A percentile compares a stretch with the other conserved stretches of the same genome.
phyloP scores from a whole-genome alignment of 2,113 vertebrate species.

The Empidonax alnorum region DNA sequence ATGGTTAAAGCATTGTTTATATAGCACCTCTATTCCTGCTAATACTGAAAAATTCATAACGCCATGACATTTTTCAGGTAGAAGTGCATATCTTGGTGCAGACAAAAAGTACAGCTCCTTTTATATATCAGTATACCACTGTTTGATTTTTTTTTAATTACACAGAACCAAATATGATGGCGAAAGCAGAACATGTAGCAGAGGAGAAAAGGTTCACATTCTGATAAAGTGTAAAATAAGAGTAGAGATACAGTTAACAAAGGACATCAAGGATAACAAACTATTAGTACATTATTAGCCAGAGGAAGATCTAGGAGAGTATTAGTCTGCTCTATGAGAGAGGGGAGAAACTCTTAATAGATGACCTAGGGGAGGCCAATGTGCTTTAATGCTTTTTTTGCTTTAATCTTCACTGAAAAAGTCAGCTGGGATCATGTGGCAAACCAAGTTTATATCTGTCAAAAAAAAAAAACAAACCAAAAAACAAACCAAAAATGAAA shows the following conservation, averaged over 20 bases:
- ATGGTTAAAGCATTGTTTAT: constrained; percentile 39
- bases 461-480: not conserved
- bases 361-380: constrained; percentile 29
- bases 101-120: not conserved
- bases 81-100: not conserved
- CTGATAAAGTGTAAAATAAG: not conserved
- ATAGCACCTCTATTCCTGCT: constrained; percentile 16
- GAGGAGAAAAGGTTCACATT: not conserved
- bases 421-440: constrained; percentile 45
- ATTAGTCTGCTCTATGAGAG: not conserved
- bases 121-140: not conserved
- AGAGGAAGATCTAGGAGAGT: not conserved
- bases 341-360: constrained; percentile 13
- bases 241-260: not conserved
- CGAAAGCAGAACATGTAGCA: not conserved
- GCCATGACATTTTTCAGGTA: constrained; percentile 10
- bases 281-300: not conserved
- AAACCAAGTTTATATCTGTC: constrained; percentile 21
- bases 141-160: not conserved
- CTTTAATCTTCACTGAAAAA: constrained; percentile 49
- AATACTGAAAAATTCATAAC: constrained; percentile 48
- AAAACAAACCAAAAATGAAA: too few relatives aligned
- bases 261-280: not conserved
- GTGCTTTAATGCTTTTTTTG: constrained; percentile 44
- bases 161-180: not conserved